Evolutionary conservation across 2,888 invertebrate genomes (phyloP), one percentile per base, ranked within the genome.

Genomic region (Melikaiella ostensackeni): DNA sequence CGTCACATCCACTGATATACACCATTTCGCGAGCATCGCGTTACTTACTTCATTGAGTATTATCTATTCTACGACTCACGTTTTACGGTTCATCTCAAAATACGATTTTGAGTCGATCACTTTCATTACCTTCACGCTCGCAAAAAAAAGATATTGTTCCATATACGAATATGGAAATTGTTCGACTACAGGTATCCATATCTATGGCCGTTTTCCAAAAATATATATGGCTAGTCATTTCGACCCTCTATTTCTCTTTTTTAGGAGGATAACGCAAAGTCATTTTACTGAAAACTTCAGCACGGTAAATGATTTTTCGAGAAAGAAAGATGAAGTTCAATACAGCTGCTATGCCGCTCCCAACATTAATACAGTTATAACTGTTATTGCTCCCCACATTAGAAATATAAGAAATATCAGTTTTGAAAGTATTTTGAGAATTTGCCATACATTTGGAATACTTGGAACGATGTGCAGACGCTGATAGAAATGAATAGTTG

Each of bases 171-270:
- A 70, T 46, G 50, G 50, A 50, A 70, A 70, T 50, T 70, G n/a
- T 50, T 70, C 30, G 70, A 70, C 30, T 50, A 70, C 50, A 46
- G 27, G 46, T 46, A 66, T 46, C 70, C 50, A 50, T 70, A 30
- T 50, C 30, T 50, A 50, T 70, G 24, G 30, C 50, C 30, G 50
- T 70, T 70, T n/a, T 30, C 27, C 46, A 66, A 19, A 13, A n/a
- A 66, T 19, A 66, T 66, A 66, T 66, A 46, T 27, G 30, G 8
- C 24, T 27, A 30, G 27, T 66, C 42, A 3, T 66, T 66, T 64
- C 27, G 16, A 21, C 21, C n/a, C 66, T 46, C 19, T 5, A 27
- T 66, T 24, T 64, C 27, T 64, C 24, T 64, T 42, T 24, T 66
- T 46, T 27, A 66, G n/a, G 30, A 66, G 30, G 46, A 19, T 46